These are phyloP conservation scores for Cervus canadensis DNA, from an alignment of 2,113 vertebrate species.

Conservation along the genomic window DNA sequence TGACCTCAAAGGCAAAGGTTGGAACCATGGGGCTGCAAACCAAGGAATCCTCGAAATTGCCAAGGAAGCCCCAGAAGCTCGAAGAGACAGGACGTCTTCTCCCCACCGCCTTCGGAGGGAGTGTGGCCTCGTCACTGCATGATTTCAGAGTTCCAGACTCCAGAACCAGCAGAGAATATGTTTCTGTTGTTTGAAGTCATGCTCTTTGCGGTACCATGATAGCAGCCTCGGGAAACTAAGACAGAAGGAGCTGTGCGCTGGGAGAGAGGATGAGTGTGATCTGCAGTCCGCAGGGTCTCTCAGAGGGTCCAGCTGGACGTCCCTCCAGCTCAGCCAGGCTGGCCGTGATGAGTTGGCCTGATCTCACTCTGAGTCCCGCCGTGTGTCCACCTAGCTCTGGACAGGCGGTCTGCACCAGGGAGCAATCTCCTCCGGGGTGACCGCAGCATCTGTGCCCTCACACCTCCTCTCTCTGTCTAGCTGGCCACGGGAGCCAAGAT, in stretches of 20 bases:
- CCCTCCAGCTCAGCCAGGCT: too few relatives aligned
- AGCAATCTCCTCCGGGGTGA: neutral
- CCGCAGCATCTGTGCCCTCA: neutral
- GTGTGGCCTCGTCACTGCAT: neutral
- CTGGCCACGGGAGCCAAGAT: too few relatives aligned
- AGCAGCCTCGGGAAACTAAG: neutral
- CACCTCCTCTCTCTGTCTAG: neutral
- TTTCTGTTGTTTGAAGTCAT: neutral
- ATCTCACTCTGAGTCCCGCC: rapidly evolving
- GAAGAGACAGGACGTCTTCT: neutral
- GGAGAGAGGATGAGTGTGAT: neutral
- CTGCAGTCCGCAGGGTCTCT: neutral
- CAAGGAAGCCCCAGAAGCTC: neutral
- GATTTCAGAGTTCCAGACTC: neutral
- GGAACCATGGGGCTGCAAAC: rapidly evolving
- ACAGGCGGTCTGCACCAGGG: neutral
- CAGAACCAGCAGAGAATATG: neutral
- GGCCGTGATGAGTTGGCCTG: neutral
- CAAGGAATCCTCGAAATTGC: neutral
- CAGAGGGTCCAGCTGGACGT: neutral
- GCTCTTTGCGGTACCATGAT: rapidly evolving
- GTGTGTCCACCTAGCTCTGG: too few relatives aligned
- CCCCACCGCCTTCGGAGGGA: rapidly evolving
- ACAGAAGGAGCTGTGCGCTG: neutral
- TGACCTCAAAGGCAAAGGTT: neutral